Evolutionary conservation across 2,888 invertebrate genomes (phyloP), one percentile per base, ranked within the genome.

Genomic region (Agrochola lychnidis): DNA sequence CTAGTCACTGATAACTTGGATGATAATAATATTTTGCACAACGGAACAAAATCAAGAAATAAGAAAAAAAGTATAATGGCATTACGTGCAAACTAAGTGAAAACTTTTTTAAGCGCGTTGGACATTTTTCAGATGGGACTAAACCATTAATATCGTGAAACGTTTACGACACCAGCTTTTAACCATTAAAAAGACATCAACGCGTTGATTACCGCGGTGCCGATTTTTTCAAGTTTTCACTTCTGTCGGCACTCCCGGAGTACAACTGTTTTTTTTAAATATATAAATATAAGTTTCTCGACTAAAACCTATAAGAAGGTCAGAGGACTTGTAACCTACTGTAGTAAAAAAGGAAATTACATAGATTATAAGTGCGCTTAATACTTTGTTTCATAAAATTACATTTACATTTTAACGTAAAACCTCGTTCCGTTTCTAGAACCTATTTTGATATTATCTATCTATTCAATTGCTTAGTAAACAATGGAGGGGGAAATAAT

Each of bases 331-430:
- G 40, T 53, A n/a, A 48, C 22, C 12, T 25, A 51, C 19, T 51
- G 10, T 19, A 57, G 30, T 48, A 56, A 78, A 48, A 62, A 51
- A 79, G 79, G 53, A 79, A 51, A 51, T 51, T 19, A 57, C 57
- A 64, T 78, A 25, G 22, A 40, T n/a, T 59, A 25, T 45, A 63
- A 57, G 45, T 64, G 74, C 68, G 68, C 79, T 48, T 74, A 79
- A 25, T 79, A 73, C 53, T 56, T 73, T 57, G 70, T 66, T 73
- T 42, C 57, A 71, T 76, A 76, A 73, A 71, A 67, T 56, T 62
- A 66, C 59, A 73, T 83, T 83, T 70, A 70, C 68, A 83, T 80
- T 76, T 77, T 67, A 84, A 78, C 69, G 73, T 69, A 45, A 70
- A 73, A 64, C 63, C 73, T 70, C 73, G 70, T 84, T 77, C 77